These are phyloP conservation scores for Charadrius vociferus DNA, from an alignment of 2,113 vertebrate genomes.

Conservation along the genomic window DNA sequence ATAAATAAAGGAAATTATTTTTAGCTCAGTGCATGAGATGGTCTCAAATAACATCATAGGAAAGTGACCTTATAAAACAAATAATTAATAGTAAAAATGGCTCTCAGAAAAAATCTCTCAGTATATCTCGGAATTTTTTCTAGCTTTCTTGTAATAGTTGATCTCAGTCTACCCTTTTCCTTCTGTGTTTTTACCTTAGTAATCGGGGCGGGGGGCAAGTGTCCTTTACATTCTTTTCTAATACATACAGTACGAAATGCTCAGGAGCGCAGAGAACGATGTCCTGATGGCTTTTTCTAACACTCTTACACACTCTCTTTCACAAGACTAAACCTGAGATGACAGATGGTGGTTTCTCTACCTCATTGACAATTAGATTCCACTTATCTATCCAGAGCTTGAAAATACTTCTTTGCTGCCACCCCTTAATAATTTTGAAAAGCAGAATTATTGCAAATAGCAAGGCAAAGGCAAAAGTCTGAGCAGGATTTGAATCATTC, in stretches of 20 bases:
- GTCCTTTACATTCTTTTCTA: not conserved
- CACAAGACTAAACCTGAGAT: not conserved
- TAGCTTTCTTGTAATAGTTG: not conserved
- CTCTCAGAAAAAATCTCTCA: not conserved
- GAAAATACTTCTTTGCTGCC: not conserved
- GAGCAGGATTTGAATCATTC: not conserved
- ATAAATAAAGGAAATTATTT: conserved; percentile 17
- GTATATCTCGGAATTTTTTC: not conserved
- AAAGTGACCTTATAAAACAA: not conserved
- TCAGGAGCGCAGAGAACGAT: not conserved
- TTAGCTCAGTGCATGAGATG: not conserved
- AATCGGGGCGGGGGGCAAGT: not conserved
- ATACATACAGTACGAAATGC: not conserved
- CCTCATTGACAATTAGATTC: not conserved
- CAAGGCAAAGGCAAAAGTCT: not conserved
- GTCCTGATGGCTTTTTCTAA: not conserved
- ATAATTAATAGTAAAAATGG: not conserved
- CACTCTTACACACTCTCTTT: not conserved
- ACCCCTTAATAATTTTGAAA: not conserved
- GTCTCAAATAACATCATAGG: not conserved
- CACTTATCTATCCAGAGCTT: not conserved
- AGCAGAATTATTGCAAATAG: not conserved
- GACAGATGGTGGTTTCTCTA: not conserved
- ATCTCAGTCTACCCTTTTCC: not conserved
- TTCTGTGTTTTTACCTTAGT: not conserved